Base-by-base conservation (phyloP, 2,888 invertebrate genomes). In the Dexiosoma caninum region DNA sequence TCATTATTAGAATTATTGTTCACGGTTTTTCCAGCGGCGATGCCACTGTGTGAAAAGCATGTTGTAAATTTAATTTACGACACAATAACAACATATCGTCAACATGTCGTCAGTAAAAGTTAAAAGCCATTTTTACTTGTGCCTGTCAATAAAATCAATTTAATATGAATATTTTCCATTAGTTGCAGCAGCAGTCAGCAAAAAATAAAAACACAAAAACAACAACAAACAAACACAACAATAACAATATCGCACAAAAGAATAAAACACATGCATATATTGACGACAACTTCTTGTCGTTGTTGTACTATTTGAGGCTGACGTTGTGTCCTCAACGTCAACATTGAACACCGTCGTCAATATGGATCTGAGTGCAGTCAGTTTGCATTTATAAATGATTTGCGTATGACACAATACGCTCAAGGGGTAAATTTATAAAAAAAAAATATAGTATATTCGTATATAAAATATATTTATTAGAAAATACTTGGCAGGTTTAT, bases 121-220 rank as follows among this genome's bases (percentile, higher is more conserved):
- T 77, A 77, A 81, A 81, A 81, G 77, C 77, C 77, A 77, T 82
- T 83, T 67, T 81, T 74, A 74, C 72, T 81, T 74, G 55, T 72
- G 72, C 67, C 84, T 88, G 87, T 87, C 88, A 87, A 88, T 87
- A 87, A 86, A 86, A 88, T 87, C 87, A 87, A 87, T 87, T 87
- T 86, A 88, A 88, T 88, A 87, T 86, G 87, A 85, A 87, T 74
- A 81, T 86, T 87, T 88, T 88, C 88, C 88, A 88, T 88, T 88
- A 88, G 88, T 88, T 85, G 86, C 85, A 85, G 86, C 85, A 85
- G 86, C 74, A 49, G 64, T 16, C 82, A 64, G 42, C 51, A 66
- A 69, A 66, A 57, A 78, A 27, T 53, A 23, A 49, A 42, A 27
- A 27, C 6, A 3, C 3, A 53, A 2, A 8, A 40, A 19, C 4